These are phyloP conservation scores for Spilarctia lutea DNA, from an alignment of 2,888 invertebrate genomes.

Conservation along the genomic window DNA sequence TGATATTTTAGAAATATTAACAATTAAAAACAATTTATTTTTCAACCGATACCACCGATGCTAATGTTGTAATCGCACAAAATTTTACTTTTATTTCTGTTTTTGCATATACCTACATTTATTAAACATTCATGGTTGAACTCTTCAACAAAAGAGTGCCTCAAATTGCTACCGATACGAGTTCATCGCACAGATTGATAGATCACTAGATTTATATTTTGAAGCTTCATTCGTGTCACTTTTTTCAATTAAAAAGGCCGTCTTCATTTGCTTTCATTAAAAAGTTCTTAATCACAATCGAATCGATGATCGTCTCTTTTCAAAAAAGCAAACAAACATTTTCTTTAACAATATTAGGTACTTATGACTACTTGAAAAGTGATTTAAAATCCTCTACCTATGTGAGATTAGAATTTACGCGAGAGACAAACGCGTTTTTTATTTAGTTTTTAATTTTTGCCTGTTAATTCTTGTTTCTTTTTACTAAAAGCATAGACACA, in stretches of 20 bases:
- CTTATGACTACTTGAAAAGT: neutral
- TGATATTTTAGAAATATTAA: no score
- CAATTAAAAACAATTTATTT: no score
- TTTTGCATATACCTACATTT: neutral
- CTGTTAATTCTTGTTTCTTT: neutral
- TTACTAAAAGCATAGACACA: no score
- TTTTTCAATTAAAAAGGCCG: no score
- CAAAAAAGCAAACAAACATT: neutral
- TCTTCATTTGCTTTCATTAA: no score
- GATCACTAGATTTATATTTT: neutral
- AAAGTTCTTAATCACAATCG: neutral
- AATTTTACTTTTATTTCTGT: neutral
- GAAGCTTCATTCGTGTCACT: no score
- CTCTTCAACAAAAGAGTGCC: neutral
- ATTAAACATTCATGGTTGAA: neutral
- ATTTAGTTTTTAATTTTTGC: neutral
- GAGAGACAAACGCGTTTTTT: neutral
- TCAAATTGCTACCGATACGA: neutral
- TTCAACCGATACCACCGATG: neutral
- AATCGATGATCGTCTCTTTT: neutral
- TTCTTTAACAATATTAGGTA: neutral
- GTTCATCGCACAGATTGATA: neutral
- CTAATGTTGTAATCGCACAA: neutral
- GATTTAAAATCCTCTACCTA: neutral
- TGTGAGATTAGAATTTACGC: neutral